A percentile compares a stretch with the other conserved stretches of the same genome.
phyloP scores from a whole-genome alignment of 2,888 invertebrate species.

The Stenichneumon culpator region DNA sequence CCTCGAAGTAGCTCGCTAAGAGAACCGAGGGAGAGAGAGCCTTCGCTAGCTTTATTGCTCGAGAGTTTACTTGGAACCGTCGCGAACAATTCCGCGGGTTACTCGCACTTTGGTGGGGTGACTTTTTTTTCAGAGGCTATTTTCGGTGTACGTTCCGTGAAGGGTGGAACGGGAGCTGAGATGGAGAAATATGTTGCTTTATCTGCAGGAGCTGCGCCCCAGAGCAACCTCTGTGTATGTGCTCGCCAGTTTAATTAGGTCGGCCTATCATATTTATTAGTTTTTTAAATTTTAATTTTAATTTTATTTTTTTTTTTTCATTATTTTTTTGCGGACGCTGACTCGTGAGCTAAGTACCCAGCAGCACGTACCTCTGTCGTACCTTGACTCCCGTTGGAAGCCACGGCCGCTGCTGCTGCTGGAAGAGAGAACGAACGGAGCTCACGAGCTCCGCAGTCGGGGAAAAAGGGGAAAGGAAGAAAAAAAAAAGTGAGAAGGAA shows the following conservation, averaged over 20 bases:
- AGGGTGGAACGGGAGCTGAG: not conserved
- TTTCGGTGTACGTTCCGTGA: not conserved
- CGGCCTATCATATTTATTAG: constrained; percentile 30
- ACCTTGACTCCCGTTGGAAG: constrained; percentile 17
- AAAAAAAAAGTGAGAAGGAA: constrained; percentile 46
- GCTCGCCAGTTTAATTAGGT: constrained; percentile 45
- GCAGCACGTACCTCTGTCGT: constrained; percentile 50
- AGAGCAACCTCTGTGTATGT: not conserved
- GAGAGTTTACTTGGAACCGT: not conserved
- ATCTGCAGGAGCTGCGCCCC: not conserved
- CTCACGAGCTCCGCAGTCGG: constrained; percentile 44
- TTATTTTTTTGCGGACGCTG: constrained; percentile 14
- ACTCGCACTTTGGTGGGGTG: not conserved
- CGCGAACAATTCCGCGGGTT: constrained; percentile 6
- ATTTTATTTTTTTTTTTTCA: not conserved
- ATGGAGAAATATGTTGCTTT: not conserved
- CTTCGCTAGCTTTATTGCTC: constrained; percentile 13
- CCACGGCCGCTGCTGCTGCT: constrained; percentile 11
- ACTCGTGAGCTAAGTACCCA: constrained; percentile 24
- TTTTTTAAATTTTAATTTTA: constrained; percentile 4
- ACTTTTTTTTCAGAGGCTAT: not conserved
- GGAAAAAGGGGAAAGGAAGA: constrained; percentile 13
- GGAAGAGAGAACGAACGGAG: constrained; percentile 45
- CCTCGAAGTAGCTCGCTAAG: constrained; percentile 1
- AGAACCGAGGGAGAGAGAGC: constrained; percentile 22